Evolutionary conservation across 2,113 vertebrate genomes (phyloP).

Genomic region (Tragelaphus scriptus): DNA sequence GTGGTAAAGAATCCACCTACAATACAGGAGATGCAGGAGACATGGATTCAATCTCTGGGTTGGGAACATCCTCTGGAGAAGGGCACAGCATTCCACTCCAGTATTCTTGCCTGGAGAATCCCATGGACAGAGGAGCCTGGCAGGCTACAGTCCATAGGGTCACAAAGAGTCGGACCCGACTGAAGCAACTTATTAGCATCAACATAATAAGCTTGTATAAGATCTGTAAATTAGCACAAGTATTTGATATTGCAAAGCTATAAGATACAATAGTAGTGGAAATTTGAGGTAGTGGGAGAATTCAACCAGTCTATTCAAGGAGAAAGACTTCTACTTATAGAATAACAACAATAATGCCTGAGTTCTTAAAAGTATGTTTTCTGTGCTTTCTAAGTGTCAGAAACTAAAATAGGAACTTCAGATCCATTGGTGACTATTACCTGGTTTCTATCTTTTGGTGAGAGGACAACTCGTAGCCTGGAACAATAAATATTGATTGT

Average conservation of each 20-base stretch:
- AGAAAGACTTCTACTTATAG: neutral
- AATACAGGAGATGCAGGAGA: neutral
- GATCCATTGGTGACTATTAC: neutral
- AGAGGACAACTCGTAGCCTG: neutral
- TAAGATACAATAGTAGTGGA: neutral
- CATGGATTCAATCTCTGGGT: accelerated
- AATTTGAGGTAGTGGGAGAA: neutral
- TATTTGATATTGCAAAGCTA: neutral
- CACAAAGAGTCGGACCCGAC: neutral
- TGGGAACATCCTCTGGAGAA: neutral
- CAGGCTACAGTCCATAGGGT: neutral
- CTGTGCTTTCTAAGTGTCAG: neutral
- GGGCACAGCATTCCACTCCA: neutral
- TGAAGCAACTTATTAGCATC: neutral
- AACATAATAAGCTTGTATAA: neutral
- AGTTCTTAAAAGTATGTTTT: neutral
- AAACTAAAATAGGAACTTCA: neutral
- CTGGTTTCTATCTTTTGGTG: neutral
- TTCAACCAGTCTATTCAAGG: neutral
- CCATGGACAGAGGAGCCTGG: neutral
- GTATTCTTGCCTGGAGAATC: neutral
- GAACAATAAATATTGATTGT: neutral
- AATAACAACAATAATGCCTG: neutral
- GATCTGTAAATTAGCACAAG: neutral
- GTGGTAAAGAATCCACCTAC: neutral